Conservation (phyloP, 2,113 vertebrate genomes). For the Chinchilla lanigera region DNA sequence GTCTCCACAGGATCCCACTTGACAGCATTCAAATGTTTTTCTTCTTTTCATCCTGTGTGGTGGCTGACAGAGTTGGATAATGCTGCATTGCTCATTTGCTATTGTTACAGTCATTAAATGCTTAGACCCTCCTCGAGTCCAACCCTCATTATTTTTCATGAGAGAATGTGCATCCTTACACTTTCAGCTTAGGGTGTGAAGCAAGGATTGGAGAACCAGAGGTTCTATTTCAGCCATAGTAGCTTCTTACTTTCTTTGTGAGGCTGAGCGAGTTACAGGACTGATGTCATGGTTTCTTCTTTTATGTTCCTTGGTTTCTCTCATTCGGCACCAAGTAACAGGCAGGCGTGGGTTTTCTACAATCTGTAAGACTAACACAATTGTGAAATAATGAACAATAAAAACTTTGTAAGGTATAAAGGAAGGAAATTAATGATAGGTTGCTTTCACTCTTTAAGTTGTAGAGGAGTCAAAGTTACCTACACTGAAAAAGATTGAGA, state of each 20-base stretch:
- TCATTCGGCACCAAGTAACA: background rate
- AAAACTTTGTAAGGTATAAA: background rate
- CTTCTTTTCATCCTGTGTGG: background rate
- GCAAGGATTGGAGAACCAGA: background rate
- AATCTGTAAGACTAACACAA: background rate
- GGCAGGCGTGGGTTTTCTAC: background rate
- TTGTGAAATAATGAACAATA: background rate
- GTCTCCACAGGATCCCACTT: background rate
- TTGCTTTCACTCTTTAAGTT: conserved; percentile 42
- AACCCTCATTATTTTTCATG: background rate
- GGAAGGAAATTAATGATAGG: conserved; percentile 1
- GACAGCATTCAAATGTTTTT: background rate
- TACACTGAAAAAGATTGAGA: conserved; percentile 12
- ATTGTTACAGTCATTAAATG: background rate
- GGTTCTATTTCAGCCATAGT: background rate
- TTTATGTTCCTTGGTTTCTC: background rate
- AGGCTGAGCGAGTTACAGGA: too few species aligned
- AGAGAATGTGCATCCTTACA: background rate
- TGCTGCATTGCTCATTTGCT: background rate
- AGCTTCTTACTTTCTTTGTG: background rate
- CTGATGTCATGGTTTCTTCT: background rate
- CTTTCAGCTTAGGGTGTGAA: background rate
- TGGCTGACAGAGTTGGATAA: background rate
- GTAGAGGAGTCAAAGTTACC: conserved; percentile 37
- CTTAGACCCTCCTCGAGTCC: background rate